Percentiles rank a stretch among this genome's conserved stretches.
phyloP scores from a whole-genome alignment of 2,888 invertebrate genomes.

The Epistrophe grossulariae region DNA sequence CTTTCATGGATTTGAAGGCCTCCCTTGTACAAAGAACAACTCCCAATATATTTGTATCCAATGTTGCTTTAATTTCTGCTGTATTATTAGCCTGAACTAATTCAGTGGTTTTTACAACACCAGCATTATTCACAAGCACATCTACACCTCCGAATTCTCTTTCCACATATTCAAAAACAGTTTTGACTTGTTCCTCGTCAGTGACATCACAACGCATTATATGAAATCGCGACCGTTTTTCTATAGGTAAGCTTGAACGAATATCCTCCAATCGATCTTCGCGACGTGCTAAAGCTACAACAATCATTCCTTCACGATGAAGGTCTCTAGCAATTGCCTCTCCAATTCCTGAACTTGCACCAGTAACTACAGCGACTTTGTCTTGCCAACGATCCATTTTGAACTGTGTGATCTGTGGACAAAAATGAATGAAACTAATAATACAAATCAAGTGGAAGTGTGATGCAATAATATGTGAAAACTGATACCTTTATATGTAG shows the following conservation, averaged over 20 bases:
- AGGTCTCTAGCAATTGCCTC: conserved; percentile 64
- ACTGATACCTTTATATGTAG: background rate
- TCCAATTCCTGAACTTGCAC: conserved; percentile 71
- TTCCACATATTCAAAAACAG: conserved; percentile 85
- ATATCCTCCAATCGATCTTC: conserved; percentile 59
- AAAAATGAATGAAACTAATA: background rate
- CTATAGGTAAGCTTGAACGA: conserved; percentile 52
- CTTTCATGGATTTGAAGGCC: conserved; percentile 84
- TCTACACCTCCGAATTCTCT: conserved; percentile 85
- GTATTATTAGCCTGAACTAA: conserved; percentile 77
- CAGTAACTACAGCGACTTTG: conserved; percentile 67
- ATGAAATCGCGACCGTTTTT: conserved; percentile 79
- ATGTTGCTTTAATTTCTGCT: conserved; percentile 78
- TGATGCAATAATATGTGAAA: conserved; percentile 7
- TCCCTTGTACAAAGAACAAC: conserved; percentile 84
- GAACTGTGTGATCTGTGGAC: conserved; percentile 8
- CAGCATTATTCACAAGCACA: conserved; percentile 86
- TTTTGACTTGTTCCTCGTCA: conserved; percentile 85
- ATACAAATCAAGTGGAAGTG: background rate
- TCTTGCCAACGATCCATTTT: conserved; percentile 69
- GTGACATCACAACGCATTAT: conserved; percentile 85
- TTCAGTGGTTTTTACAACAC: conserved; percentile 65
- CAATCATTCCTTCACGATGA: conserved; percentile 59
- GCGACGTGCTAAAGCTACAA: conserved; percentile 62
- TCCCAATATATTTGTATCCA: conserved; percentile 84